These are phyloP conservation scores for Drosophila sucinea DNA, from an alignment of 1,140 invertebrate genomes.

Conservation along the genomic window DNA sequence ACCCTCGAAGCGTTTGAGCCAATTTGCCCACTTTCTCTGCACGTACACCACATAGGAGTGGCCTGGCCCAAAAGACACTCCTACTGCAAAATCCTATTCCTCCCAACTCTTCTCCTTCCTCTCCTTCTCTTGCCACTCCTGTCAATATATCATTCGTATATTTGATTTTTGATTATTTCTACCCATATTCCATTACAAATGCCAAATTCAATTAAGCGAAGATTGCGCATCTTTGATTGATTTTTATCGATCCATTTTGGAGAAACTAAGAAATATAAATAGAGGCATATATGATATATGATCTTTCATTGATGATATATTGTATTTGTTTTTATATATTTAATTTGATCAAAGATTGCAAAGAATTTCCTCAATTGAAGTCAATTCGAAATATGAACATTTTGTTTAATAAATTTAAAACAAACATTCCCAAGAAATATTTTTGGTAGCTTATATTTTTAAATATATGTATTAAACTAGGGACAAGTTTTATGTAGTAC, in stretches of 20 bases:
- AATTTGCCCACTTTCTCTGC: conserved; percentile 52
- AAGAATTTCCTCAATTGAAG: no score
- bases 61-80: conserved; percentile 24
- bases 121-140: conserved; percentile 1
- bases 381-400: no score
- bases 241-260: background rate
- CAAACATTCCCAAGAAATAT: no score
- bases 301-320: no score
- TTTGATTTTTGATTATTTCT: conserved; percentile 3
- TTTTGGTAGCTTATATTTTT: no score
- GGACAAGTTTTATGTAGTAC: no score
- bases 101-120: background rate
- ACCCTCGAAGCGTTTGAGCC: conserved; percentile 36
- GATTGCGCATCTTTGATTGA: background rate
- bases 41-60: conserved; percentile 24
- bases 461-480: no score
- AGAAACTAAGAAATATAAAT: no score
- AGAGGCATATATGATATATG: no score
- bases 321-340: no score
- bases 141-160: conserved; percentile 9
- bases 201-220: conserved; percentile 22
- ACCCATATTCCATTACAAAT: conserved; percentile 16
- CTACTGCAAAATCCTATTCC: background rate
- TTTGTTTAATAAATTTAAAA: no score
- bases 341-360: no score